Evolutionary conservation across 1,140 invertebrate species (phyloP).

Genomic region (Pemphigus obesinymphae): DNA sequence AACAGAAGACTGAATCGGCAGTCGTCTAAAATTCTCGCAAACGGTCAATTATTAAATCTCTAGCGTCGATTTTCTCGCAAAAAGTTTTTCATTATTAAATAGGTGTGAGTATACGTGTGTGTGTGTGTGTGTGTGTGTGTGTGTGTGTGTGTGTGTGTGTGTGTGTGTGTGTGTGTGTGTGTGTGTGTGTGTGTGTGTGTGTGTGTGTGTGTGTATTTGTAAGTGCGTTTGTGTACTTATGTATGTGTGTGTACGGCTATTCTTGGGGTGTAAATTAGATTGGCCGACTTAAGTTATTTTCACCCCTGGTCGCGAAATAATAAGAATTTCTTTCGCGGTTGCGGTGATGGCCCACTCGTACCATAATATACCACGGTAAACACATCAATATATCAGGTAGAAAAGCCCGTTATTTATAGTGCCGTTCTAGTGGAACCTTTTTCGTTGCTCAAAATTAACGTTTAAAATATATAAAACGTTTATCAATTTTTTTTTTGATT

Average conservation of each 20-base stretch:
- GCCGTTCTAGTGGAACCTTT: too few species aligned
- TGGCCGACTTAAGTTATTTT: slow-evolving; percentile 35
- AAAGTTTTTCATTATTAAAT: slow-evolving; percentile 40
- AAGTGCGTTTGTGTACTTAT: not conserved
- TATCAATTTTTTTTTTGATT: too few species aligned
- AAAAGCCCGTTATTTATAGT: too few species aligned
- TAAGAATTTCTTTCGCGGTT: not conserved
- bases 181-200: not conserved
- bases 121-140: too few species aligned
- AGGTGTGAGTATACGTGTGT: not conserved
- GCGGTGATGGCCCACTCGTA: too few species aligned
- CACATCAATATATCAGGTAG: too few species aligned
- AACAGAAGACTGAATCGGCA: too few species aligned
- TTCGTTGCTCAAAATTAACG: too few species aligned
- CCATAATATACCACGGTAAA: too few species aligned
- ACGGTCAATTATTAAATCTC: slow-evolving; percentile 38
- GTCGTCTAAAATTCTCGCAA: too few species aligned
- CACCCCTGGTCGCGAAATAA: not conserved
- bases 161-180: not conserved
- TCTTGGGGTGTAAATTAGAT: slow-evolving; percentile 27
- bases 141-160: not conserved
- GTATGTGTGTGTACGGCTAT: too few species aligned
- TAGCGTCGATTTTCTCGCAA: slow-evolving; percentile 32
- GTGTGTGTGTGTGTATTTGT: not conserved
- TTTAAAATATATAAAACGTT: too few species aligned